These are phyloP conservation scores for Amiota mariae DNA, from an alignment of 2,888 invertebrate genomes.

Conservation along the genomic window DNA sequence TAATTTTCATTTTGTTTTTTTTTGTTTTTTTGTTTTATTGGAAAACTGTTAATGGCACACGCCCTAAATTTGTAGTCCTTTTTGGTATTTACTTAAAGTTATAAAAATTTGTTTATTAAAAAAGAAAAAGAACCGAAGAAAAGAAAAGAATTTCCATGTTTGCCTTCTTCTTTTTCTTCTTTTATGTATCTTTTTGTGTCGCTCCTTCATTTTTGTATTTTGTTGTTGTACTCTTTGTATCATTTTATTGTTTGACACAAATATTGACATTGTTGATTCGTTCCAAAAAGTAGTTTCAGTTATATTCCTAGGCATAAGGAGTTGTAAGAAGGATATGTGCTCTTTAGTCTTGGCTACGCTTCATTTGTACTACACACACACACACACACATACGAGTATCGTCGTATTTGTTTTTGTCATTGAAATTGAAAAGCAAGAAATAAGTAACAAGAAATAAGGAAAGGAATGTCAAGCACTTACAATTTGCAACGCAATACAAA, in stretches of 20 bases:
- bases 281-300: neutral
- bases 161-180: no score
- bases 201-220: neutral
- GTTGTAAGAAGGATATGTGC: neutral
- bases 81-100: conserved; percentile 6
- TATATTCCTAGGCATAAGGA: neutral
- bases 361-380: conserved; percentile 24
- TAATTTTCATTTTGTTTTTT: neutral
- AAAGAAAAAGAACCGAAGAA: neutral
- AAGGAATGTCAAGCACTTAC: neutral
- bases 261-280: conserved; percentile 23
- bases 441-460: neutral
- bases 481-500: neutral
- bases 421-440: neutral
- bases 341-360: neutral
- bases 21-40: conserved; percentile 2
- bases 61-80: neutral
- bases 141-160: conserved; percentile 5
- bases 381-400: no score
- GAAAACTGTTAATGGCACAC: neutral
- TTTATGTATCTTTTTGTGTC: neutral
- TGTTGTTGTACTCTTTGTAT: no score
- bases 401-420: neutral
- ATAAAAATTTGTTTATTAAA: conserved; percentile 3
- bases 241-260: conserved; percentile 19